Evolutionary conservation across 2,113 vertebrate species (phyloP).

Genomic region (Camelus dromedarius): DNA sequence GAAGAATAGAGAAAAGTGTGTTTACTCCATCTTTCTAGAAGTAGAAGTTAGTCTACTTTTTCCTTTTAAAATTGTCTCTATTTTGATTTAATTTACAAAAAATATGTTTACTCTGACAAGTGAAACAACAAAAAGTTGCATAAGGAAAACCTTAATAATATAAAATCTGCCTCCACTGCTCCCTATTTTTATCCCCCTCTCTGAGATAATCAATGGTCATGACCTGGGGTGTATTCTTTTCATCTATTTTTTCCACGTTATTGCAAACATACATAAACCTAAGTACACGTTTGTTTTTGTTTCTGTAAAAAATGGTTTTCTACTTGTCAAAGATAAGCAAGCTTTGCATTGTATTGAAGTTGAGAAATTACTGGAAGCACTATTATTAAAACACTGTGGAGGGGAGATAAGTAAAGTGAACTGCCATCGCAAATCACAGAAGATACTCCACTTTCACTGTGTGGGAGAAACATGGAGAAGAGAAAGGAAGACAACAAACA

Average conservation of each 20-base stretch:
- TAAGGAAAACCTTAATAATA: neutral
- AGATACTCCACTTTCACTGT: neutral
- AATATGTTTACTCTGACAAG: neutral
- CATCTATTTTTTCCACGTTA: neutral
- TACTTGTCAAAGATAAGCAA: neutral
- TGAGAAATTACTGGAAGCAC: conserved; percentile 8
- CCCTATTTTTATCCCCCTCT: neutral
- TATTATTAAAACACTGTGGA: neutral
- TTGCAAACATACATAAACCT: neutral
- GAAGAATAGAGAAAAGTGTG: neutral
- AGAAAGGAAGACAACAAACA: neutral
- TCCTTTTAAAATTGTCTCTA: neutral
- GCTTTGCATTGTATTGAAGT: neutral
- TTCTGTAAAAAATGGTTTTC: neutral
- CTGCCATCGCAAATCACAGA: neutral
- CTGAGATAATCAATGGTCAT: neutral
- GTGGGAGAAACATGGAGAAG: neutral
- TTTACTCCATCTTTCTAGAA: neutral
- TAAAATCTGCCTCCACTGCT: neutral
- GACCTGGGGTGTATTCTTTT: neutral
- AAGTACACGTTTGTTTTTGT: neutral
- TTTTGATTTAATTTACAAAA: neutral
- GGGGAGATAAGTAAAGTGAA: neutral
- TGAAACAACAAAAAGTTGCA: neutral
- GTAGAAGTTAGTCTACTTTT: neutral